Base-by-base conservation (phyloP, 1,140 invertebrate species). In the Hypsibius dujardini region DNA sequence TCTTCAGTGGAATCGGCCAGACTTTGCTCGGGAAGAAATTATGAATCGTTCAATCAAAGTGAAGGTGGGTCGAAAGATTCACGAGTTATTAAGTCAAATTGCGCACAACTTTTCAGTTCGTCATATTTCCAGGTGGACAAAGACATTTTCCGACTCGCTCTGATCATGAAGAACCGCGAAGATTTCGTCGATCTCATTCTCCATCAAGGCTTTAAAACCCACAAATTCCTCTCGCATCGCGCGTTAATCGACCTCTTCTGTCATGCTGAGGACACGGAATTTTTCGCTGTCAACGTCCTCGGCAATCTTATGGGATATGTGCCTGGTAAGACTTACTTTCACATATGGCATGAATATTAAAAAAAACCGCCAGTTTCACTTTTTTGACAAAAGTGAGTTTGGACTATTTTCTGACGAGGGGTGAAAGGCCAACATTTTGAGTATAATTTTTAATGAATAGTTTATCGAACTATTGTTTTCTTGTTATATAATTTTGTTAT, bases 101-200 rank as follows among this genome's bases (percentile, higher is more conserved):
- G 7, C 50, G 50, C 7, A 12, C 7, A 56, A 56, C 0, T 12
- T 56, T 56, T 56, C 7, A 56, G 7, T 12, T n/a, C 50, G 0
- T 56, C n/a, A 7, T 56, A 3, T 42, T 67, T 67, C 42, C 75
- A 81, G 77, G 76, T 82, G 1, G 77, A 80, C 46, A 78, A 80
- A 71, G 74, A 77, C 45, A 74, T 81, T 46, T 81, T 82, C 75
- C 77, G 80, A 71, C 74, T 79, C 70, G 79, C 80, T 0, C 70
- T 82, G 45, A 47, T 80, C 3, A 74, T 77, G 71, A 75, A 75
- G 28, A 75, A 80, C 47, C 76, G 81, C 47, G 81, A 82, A 75
- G 78, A 78, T 50, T 82, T 82, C 75, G 77, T 82, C 0, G 80
- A 80, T 46, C 73, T 82, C 7, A 81, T 82, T 71, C 71, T 82